Percentiles rank a stretch among this genome's conserved stretches.
phyloP scores from a whole-genome alignment of 2,113 vertebrate genomes.

The Caranx melampygus region DNA sequence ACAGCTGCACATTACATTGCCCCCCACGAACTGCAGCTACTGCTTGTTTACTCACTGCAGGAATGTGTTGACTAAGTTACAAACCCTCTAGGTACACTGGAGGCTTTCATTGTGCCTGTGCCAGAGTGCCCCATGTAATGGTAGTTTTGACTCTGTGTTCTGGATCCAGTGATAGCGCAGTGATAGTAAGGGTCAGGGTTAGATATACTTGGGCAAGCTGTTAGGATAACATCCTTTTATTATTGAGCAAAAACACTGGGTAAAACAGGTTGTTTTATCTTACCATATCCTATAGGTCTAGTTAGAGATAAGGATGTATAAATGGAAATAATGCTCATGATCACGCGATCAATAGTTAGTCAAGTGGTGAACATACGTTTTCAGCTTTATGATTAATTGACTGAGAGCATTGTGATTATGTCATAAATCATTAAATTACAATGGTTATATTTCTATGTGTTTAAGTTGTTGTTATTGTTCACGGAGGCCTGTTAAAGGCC shows the following conservation, averaged over 20 bases:
- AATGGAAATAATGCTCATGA: neutral
- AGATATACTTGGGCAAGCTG: neutral
- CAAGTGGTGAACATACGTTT: neutral
- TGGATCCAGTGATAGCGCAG: neutral
- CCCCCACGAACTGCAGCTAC: slow-evolving; percentile 35
- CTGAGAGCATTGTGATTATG: neutral
- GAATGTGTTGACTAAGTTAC: slow-evolving; percentile 51
- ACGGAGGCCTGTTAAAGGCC: neutral
- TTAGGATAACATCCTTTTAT: neutral
- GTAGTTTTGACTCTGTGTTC: neutral
- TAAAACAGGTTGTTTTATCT: neutral
- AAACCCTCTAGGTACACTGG: slow-evolving; percentile 7
- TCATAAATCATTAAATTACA: neutral
- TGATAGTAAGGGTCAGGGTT: too few species aligned
- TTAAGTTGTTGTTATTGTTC: neutral
- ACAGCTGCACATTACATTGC: slow-evolving; percentile 64
- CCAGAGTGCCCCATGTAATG: neutral
- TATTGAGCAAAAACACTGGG: neutral
- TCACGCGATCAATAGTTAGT: neutral
- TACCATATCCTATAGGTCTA: neutral
- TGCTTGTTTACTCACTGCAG: slow-evolving; percentile 55
- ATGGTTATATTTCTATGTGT: neutral
- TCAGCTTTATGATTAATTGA: neutral
- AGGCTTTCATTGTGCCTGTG: neutral
- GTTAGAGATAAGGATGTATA: too few species aligned